Evolutionary conservation across 2,113 vertebrate genomes (phyloP).

Genomic region (Halcyon senegalensis): DNA sequence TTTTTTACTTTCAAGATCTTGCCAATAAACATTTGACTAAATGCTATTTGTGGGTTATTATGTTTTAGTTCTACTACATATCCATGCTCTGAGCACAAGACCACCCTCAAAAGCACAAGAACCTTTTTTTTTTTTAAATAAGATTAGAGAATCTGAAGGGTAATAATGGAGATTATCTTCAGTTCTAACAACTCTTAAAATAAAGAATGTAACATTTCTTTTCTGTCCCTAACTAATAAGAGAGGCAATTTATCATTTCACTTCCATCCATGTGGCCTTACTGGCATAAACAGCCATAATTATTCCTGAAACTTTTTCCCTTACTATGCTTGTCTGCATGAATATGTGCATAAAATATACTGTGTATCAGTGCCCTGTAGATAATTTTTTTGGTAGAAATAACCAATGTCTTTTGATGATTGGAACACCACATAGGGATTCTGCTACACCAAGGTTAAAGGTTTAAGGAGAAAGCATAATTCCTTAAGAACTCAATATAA

Average conservation of each 20-base stretch:
- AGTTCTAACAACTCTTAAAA: background rate
- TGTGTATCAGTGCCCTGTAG: background rate
- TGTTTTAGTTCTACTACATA: background rate
- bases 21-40: conserved; percentile 1
- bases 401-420: background rate
- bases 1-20: conserved; percentile 30
- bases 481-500: conserved; percentile 16
- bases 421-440: background rate
- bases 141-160: background rate
- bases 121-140: background rate
- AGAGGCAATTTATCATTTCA: background rate
- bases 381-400: background rate
- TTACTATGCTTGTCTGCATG: background rate
- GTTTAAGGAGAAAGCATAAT: background rate
- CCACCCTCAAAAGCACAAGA: background rate
- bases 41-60: background rate
- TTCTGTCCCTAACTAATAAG: background rate
- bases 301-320: background rate
- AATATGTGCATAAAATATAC: background rate
- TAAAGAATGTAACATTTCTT: background rate
- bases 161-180: background rate
- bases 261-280: background rate
- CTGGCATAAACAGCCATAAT: background rate
- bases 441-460: conserved; percentile 21
- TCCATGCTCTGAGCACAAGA: background rate